These are phyloP conservation scores for Apamea epomidion DNA, from an alignment of 2,888 invertebrate species.

Conservation along the genomic window DNA sequence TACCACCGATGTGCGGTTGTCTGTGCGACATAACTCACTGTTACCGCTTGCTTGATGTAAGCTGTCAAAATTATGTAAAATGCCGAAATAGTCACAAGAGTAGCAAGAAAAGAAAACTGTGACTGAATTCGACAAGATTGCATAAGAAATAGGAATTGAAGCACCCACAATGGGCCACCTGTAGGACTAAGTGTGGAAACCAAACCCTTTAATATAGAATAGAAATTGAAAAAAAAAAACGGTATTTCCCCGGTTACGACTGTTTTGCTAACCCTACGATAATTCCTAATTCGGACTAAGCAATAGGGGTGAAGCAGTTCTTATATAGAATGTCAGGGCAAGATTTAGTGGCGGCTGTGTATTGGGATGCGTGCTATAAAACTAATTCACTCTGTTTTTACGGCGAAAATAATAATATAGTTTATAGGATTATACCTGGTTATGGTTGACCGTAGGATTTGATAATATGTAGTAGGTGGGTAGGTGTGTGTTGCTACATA, in stretches of 20 bases:
- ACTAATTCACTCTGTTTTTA: constrained; percentile 71
- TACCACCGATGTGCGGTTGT: background rate
- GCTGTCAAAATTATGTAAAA: too few relatives aligned
- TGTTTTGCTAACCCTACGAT: constrained; percentile 76
- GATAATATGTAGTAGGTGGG: background rate
- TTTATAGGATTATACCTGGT: constrained; percentile 34
- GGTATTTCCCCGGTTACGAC: background rate
- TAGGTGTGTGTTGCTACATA: background rate
- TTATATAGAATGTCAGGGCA: constrained; percentile 86
- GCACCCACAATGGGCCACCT: too few relatives aligned
- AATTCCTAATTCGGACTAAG: constrained; percentile 85
- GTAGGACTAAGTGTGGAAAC: too few relatives aligned
- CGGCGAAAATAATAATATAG: constrained; percentile 51
- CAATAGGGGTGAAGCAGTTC: constrained; percentile 86
- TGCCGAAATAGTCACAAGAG: too few relatives aligned
- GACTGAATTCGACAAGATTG: too few relatives aligned
- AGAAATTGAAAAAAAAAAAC: background rate
- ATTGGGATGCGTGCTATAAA: constrained; percentile 76
- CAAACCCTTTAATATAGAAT: too few relatives aligned
- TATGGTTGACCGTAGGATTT: background rate
- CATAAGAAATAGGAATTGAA: too few relatives aligned
- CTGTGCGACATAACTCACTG: background rate
- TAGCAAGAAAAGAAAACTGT: too few relatives aligned
- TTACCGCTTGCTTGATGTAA: too few relatives aligned
- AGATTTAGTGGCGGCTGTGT: constrained; percentile 83